phyloP scores from a whole-genome alignment of 2,888 invertebrate genomes.

The Ethmia dodecea region DNA sequence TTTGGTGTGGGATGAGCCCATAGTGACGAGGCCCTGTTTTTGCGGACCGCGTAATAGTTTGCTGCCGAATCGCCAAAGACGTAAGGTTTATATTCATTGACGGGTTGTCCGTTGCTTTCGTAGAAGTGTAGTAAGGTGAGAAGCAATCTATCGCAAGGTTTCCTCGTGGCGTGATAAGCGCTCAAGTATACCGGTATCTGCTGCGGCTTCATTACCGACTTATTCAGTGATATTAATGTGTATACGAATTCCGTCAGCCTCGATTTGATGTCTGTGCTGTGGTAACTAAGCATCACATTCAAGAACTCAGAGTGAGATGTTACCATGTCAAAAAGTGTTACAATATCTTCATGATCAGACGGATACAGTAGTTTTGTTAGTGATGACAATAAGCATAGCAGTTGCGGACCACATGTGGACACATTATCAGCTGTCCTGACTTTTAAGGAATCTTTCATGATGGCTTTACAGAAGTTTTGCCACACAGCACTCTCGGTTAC shows the following conservation, averaged over 20 bases:
- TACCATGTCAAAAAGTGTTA: constrained; percentile 83
- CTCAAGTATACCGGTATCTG: constrained; percentile 88
- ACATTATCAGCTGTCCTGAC: constrained; percentile 46
- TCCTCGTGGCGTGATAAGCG: constrained; percentile 86
- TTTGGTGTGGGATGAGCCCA: constrained; percentile 85
- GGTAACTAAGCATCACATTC: constrained; percentile 79
- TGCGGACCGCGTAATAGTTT: constrained; percentile 84
- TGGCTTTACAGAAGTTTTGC: constrained; percentile 79
- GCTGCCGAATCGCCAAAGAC: constrained; percentile 91
- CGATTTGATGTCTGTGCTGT: constrained; percentile 71
- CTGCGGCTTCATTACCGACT: constrained; percentile 79
- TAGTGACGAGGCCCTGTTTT: constrained; percentile 70
- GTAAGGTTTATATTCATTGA: constrained; percentile 85
- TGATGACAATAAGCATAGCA: constrained; percentile 75
- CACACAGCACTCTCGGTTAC: constrained; percentile 68
- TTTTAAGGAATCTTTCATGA: constrained; percentile 82
- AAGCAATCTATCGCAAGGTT: constrained; percentile 82
- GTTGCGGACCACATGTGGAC: constrained; percentile 53
- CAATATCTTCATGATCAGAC: constrained; percentile 60
- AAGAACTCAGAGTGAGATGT: constrained; percentile 87
- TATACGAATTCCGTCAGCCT: constrained; percentile 81
- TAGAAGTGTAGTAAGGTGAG: constrained; percentile 82
- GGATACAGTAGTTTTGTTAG: constrained; percentile 77
- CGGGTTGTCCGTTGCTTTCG: constrained; percentile 81
- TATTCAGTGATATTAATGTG: constrained; percentile 79